These are phyloP conservation scores for Mystacides longicornis DNA, from an alignment of 2,888 invertebrate species.

Conservation along the genomic window DNA sequence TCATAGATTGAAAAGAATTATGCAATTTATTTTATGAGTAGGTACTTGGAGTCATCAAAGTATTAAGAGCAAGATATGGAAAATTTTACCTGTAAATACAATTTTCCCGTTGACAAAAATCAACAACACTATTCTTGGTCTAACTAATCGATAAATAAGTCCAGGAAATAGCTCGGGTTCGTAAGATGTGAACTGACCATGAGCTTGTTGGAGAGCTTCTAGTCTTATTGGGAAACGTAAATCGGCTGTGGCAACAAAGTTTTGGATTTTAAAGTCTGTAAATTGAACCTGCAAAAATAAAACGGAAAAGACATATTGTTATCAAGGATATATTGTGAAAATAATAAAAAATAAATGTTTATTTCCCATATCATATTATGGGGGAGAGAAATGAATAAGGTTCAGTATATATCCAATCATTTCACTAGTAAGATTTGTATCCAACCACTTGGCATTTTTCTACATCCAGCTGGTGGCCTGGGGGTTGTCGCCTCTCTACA, in stretches of 20 bases:
- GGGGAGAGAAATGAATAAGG: too few species aligned
- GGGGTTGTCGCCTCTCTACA: too few species aligned
- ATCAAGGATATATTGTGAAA: too few species aligned
- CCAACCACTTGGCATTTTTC: too few species aligned
- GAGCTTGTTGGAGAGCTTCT: constrained; percentile 67
- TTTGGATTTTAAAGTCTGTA: constrained; percentile 70
- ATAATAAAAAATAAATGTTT: too few species aligned
- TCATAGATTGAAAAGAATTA: background rate
- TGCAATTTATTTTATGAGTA: background rate
- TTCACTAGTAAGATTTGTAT: too few species aligned
- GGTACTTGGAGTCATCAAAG: background rate
- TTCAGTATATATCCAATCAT: too few species aligned
- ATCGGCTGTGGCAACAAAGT: constrained; percentile 70
- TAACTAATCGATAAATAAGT: constrained; percentile 96
- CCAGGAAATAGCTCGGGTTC: constrained; percentile 99
- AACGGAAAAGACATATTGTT: too few species aligned
- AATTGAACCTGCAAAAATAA: constrained; percentile 54
- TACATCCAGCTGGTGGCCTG: too few species aligned
- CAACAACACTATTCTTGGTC: constrained; percentile 88
- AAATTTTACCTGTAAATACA: constrained; percentile 79
- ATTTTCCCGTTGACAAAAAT: constrained; percentile 99
- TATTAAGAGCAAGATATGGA: too few species aligned
- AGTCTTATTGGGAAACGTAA: constrained; percentile 64
- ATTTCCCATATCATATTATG: too few species aligned
- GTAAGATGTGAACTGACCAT: constrained; percentile 77